Evolutionary conservation across 2,113 vertebrate genomes (phyloP).

Genomic region (Siniperca knerii): DNA sequence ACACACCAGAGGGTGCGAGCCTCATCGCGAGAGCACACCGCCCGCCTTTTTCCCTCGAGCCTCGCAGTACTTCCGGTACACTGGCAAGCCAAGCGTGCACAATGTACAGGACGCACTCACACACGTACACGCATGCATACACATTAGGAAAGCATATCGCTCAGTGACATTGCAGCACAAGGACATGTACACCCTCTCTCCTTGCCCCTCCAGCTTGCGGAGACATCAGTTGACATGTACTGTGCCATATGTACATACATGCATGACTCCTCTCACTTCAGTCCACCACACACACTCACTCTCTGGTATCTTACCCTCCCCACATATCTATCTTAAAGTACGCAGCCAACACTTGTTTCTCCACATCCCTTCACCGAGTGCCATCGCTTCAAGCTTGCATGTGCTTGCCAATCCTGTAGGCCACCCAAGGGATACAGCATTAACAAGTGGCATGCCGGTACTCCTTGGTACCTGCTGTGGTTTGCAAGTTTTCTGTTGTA

Average conservation of each 20-base stretch:
- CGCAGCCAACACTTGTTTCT: slow-evolving; percentile 26
- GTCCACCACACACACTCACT: slow-evolving; percentile 11
- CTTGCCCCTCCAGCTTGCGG: slow-evolving; percentile 32
- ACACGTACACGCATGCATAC: slow-evolving; percentile 22
- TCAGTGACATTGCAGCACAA: slow-evolving; percentile 7
- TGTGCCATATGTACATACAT: slow-evolving; percentile 36
- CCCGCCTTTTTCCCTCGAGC: slow-evolving; percentile 12
- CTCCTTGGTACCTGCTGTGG: slow-evolving; percentile 41
- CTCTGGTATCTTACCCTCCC: slow-evolving; percentile 18
- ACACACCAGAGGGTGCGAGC: slow-evolving; percentile 67
- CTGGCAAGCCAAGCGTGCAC: slow-evolving; percentile 27
- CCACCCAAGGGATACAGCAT: slow-evolving; percentile 41
- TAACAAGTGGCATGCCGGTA: slow-evolving; percentile 44
- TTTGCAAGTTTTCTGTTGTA: slow-evolving; percentile 56
- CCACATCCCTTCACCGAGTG: slow-evolving; percentile 4
- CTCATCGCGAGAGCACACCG: slow-evolving; percentile 24
- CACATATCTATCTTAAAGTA: slow-evolving; percentile 6
- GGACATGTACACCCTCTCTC: neutral
- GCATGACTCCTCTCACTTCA: slow-evolving; percentile 14
- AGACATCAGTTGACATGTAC: slow-evolving; percentile 1
- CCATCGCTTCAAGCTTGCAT: slow-evolving; percentile 54
- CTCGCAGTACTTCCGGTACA: slow-evolving; percentile 29
- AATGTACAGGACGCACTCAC: slow-evolving; percentile 35
- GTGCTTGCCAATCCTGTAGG: slow-evolving; percentile 28
- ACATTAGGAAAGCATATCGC: slow-evolving; percentile 26